Evolutionary conservation across 2,888 invertebrate genomes (phyloP).

Genomic region (Melieria crassipennis): DNA sequence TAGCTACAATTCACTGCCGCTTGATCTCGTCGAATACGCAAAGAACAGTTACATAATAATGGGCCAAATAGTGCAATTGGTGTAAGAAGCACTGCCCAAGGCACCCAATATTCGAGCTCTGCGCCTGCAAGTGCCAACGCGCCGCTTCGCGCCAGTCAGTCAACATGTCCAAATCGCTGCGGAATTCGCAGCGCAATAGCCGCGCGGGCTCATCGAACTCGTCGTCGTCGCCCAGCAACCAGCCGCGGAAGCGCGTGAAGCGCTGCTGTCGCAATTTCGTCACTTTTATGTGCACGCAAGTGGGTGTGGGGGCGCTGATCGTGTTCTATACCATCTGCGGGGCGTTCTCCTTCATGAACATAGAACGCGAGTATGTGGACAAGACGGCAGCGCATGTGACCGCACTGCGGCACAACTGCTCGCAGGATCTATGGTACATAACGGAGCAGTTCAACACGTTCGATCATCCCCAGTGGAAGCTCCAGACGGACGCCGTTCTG

Average conservation of each 20-base stretch:
- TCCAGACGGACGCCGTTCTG: slow-evolving; percentile 72
- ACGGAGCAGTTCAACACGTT: slow-evolving; percentile 76
- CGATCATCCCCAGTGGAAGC: slow-evolving; percentile 73
- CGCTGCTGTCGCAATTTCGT: slow-evolving; percentile 86
- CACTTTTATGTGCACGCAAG: slow-evolving; percentile 93
- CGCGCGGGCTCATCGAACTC: slow-evolving; percentile 58
- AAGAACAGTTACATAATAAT: neutral
- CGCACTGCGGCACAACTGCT: slow-evolving; percentile 70
- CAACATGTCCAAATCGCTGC: slow-evolving; percentile 40
- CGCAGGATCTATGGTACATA: slow-evolving; percentile 75
- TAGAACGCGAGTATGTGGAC: slow-evolving; percentile 73
- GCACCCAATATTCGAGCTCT: too few relatives aligned
- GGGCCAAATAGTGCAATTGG: slow-evolving; percentile 7
- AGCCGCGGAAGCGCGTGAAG: slow-evolving; percentile 81
- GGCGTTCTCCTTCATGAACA: slow-evolving; percentile 81
- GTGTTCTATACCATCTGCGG: slow-evolving; percentile 89
- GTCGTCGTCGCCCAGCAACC: slow-evolving; percentile 74
- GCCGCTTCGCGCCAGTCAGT: neutral
- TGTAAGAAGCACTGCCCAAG: neutral
- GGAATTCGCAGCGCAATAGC: slow-evolving; percentile 37
- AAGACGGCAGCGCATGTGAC: slow-evolving; percentile 69
- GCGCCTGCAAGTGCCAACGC: neutral
- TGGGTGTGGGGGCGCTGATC: slow-evolving; percentile 87
- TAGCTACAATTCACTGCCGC: too few relatives aligned
- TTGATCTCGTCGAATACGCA: too few relatives aligned